Evolutionary conservation across 2,888 invertebrate species (phyloP).

Genomic region (Dexiosoma caninum): DNA sequence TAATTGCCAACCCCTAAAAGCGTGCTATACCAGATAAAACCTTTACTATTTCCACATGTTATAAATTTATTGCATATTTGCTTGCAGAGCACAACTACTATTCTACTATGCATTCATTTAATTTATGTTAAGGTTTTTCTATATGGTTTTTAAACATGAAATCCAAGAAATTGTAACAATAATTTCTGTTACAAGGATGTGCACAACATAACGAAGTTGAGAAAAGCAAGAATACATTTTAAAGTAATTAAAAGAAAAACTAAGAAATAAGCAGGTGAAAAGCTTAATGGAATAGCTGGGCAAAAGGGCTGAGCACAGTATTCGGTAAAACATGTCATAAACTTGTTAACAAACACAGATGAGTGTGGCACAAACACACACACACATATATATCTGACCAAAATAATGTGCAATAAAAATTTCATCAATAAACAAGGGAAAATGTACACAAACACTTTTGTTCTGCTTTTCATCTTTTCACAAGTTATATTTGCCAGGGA

Average conservation of each 20-base stretch:
- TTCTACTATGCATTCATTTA: not conserved
- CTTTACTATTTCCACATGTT: conserved; percentile 12
- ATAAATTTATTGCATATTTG: conserved; percentile 55
- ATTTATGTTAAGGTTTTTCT: conserved; percentile 2
- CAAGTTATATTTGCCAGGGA: not conserved
- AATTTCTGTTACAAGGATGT: not conserved
- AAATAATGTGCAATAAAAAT: conserved; percentile 55
- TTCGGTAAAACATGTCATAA: conserved; percentile 54
- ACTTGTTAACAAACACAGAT: conserved; percentile 41
- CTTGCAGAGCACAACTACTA: not conserved
- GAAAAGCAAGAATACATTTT: conserved; percentile 36
- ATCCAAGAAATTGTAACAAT: conserved; percentile 33
- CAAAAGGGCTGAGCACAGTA: not conserved
- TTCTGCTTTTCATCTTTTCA: conserved; percentile 32
- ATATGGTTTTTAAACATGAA: conserved; percentile 58
- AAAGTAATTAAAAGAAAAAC: conserved; percentile 40
- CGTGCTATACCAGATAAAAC: conserved; percentile 38
- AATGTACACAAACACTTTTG: conserved; percentile 41
- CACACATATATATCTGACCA: not conserved
- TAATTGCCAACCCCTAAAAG: conserved; percentile 59
- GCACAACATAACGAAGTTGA: no score
- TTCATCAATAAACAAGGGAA: conserved; percentile 59
- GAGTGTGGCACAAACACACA: not conserved
- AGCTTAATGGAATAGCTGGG: conserved; percentile 50
- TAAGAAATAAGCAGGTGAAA: conserved; percentile 40